Percentiles rank a stretch among this genome's conserved stretches.
phyloP scores from a whole-genome alignment of 1,140 invertebrate species.

The Cardiocondyla obscurior region DNA sequence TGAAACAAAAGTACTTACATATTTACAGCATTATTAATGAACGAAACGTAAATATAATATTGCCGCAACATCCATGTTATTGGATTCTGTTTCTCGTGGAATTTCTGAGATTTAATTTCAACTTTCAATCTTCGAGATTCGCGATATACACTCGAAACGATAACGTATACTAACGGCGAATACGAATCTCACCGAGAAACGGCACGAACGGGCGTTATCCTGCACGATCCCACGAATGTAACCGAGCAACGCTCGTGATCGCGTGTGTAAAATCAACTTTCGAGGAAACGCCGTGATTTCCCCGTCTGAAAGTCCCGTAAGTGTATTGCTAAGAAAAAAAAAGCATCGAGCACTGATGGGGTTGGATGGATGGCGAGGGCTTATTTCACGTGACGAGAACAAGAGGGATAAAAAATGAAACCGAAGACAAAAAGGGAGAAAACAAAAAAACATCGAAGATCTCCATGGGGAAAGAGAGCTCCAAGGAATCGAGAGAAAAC shows the following conservation, averaged over 20 bases:
- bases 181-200: conserved; percentile 6
- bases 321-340: conserved; percentile 76
- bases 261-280: conserved; percentile 3
- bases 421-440: neutral
- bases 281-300: conserved; percentile 1
- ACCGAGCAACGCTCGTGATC: conserved; percentile 3
- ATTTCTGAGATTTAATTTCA: conserved; percentile 13
- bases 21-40: neutral
- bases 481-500: conserved; percentile 20
- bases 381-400: conserved; percentile 70
- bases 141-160: neutral
- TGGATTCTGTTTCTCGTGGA: neutral
- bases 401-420: conserved; percentile 1
- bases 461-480: neutral
- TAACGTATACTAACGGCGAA: neutral
- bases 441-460: no score
- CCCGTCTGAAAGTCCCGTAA: conserved; percentile 64
- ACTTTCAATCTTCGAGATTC: neutral
- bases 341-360: conserved; percentile 71
- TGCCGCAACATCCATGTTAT: neutral
- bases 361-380: conserved; percentile 78
- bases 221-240: neutral
- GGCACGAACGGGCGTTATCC: conserved; percentile 1
- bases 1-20: neutral
- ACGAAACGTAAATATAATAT: conserved; percentile 1